These are phyloP conservation scores for Centropyge bicolor DNA, from an alignment of 2,797 vertebrate genomes.

Conservation along the genomic window DNA sequence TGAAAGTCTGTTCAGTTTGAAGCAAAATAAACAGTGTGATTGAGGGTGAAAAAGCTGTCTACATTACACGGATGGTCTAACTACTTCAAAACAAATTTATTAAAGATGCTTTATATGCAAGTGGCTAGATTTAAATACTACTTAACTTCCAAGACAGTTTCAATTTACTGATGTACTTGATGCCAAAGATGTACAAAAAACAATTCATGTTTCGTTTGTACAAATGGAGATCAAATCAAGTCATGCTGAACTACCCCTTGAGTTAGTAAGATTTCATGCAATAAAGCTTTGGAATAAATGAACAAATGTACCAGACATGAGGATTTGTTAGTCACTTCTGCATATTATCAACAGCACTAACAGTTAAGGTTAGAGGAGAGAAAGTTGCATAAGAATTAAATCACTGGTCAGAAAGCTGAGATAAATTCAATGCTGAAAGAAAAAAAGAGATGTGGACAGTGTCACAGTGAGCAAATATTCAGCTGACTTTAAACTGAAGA, in stretches of 20 bases:
- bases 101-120: not conserved
- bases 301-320: not conserved
- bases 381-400: not conserved
- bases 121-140: too few species aligned
- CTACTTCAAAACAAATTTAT: not conserved
- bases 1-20: not conserved
- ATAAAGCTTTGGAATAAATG: not conserved
- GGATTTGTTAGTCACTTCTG: not conserved
- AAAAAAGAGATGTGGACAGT: slow-evolving; percentile 18
- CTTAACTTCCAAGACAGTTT: too few species aligned
- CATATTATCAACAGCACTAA: not conserved
- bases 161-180: not conserved
- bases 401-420: not conserved
- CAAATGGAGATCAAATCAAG: not conserved
- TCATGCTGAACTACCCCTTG: not conserved
- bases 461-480: not conserved
- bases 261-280: not conserved
- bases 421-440: not conserved
- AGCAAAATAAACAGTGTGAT: slow-evolving; percentile 9
- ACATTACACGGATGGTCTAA: not conserved
- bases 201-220: not conserved
- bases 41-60: not conserved
- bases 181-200: not conserved
- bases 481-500: not conserved
- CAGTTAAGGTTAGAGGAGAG: not conserved